phyloP scores from a whole-genome alignment of 2,797 vertebrate genomes.

The Betta splendens region DNA sequence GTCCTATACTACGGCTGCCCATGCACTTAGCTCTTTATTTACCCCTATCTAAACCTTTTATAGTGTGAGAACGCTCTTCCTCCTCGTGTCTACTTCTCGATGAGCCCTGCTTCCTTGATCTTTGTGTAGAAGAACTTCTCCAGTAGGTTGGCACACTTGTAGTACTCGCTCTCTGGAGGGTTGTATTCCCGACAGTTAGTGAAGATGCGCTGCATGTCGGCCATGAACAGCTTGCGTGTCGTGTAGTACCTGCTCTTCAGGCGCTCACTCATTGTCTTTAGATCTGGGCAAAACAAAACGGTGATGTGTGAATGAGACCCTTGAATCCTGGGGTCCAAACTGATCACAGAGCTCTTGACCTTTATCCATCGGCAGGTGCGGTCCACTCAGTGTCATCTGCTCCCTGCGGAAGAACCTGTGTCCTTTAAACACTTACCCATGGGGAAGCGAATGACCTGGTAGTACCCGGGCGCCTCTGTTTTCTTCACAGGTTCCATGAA shows the following conservation, averaged over 20 bases:
- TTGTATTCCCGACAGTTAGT: constrained; percentile 99
- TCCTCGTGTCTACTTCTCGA: constrained; percentile 85
- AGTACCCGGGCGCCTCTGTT: constrained; percentile 98
- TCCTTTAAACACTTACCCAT: constrained; percentile 88
- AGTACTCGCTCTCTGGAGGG: constrained; percentile 98
- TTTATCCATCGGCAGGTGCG: neutral
- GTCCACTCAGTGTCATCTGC: neutral
- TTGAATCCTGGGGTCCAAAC: neutral
- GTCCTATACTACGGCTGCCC: constrained; percentile 37
- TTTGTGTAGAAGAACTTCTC: constrained; percentile 99
- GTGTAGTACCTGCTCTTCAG: constrained; percentile 98
- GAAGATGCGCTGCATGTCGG: constrained; percentile 98
- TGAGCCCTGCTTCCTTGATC: constrained; percentile 98
- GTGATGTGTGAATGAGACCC: neutral
- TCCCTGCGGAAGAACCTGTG: neutral
- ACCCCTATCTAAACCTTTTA: neutral
- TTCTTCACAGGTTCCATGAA: constrained; percentile 99
- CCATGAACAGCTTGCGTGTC: constrained; percentile 98
- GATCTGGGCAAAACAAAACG: constrained; percentile 79
- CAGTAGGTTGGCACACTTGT: constrained; percentile 98
- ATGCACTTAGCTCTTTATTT: too few species aligned
- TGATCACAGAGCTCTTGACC: too few species aligned
- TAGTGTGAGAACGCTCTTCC: neutral
- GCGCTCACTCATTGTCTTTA: constrained; percentile 98
- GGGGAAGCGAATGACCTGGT: constrained; percentile 99